Conservation (phyloP, 2,113 vertebrate genomes). For the Upupa epops region DNA sequence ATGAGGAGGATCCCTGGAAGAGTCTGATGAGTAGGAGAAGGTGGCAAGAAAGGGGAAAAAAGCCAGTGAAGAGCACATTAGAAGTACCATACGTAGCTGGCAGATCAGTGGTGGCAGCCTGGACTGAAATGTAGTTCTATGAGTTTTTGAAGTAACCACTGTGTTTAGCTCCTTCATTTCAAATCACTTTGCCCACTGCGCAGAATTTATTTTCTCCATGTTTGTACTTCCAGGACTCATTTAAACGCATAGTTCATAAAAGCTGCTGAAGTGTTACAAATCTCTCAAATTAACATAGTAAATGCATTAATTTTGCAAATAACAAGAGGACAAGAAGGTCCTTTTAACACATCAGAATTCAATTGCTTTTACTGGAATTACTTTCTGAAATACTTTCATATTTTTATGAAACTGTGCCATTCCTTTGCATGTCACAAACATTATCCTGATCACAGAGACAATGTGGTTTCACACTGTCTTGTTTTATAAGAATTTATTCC, state of each 20-base stretch:
- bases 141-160: not conserved
- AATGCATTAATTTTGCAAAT: conserved; percentile 58
- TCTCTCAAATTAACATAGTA: conserved; percentile 51
- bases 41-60: not conserved
- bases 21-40: not conserved
- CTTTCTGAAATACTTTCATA: conserved; percentile 22
- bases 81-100: not conserved
- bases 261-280: conserved; percentile 45
- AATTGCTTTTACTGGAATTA: conserved; percentile 43
- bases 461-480: not conserved
- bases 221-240: conserved; percentile 28
- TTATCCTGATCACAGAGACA: not conserved
- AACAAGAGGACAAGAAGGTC: not conserved
- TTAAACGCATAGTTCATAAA: conserved; percentile 50
- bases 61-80: not conserved
- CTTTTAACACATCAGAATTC: conserved; percentile 45
- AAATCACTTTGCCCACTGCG: conserved; percentile 2
- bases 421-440: not conserved
- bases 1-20: not conserved
- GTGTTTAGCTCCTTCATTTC: not conserved
- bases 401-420: conserved; percentile 5
- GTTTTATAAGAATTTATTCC: not conserved
- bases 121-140: not conserved
- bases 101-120: not conserved
- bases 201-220: conserved; percentile 10